These are phyloP conservation scores for Rhopalosiphum maidis DNA, from an alignment of 1,140 invertebrate genomes.

Conservation along the genomic window DNA sequence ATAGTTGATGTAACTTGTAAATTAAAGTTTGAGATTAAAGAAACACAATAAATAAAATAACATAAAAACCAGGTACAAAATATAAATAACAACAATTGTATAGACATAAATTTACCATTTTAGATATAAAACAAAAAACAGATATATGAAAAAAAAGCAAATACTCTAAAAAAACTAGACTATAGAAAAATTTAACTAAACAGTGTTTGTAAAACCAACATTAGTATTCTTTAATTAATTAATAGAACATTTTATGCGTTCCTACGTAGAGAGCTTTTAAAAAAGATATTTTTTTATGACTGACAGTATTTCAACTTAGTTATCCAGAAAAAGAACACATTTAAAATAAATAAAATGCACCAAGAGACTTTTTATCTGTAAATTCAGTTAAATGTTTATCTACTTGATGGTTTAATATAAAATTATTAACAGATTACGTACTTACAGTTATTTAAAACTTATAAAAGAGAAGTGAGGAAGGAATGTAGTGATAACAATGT, in stretches of 20 bases:
- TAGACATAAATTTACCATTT: not conserved
- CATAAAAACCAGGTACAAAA: not conserved
- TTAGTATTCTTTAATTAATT: not conserved
- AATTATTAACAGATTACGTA: not conserved
- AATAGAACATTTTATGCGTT: not conserved
- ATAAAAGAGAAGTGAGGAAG: not conserved
- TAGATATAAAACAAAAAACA: not conserved
- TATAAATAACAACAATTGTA: constrained; percentile 18
- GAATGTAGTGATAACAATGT: constrained; percentile 25
- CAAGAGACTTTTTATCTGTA: not conserved
- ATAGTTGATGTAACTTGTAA: not conserved
- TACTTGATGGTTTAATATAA: not conserved
- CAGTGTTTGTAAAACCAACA: not conserved
- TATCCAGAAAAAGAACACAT: not conserved
- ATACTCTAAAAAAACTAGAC: constrained; percentile 32
- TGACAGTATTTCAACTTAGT: not conserved
- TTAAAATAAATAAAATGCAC: not conserved
- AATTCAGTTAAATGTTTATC: not conserved
- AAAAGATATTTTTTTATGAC: not conserved
- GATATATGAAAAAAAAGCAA: not conserved
- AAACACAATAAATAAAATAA: not conserved
- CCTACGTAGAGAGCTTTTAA: constrained; percentile 34
- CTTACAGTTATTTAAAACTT: not conserved
- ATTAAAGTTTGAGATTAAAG: constrained; percentile 17
- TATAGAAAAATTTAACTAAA: not conserved